These are phyloP conservation scores for Cephus pulcher DNA, from an alignment of 2,888 invertebrate species.

Conservation along the genomic window DNA sequence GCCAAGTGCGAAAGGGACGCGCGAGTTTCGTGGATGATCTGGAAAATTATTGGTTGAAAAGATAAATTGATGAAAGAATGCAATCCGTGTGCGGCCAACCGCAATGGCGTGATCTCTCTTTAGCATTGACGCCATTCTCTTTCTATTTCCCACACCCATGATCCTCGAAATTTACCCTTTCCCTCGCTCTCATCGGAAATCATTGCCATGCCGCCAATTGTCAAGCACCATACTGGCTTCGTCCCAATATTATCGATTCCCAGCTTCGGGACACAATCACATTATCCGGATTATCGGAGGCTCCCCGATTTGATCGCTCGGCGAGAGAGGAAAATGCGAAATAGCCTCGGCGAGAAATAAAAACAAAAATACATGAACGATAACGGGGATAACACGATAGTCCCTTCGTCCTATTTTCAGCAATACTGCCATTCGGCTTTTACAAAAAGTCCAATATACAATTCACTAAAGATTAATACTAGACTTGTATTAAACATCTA, in stretches of 20 bases:
- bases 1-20: not conserved
- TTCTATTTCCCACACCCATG: slow-evolving; percentile 26
- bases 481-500: not conserved
- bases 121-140: slow-evolving; percentile 14
- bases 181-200: slow-evolving; percentile 49
- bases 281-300: slow-evolving; percentile 46
- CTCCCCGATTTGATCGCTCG: slow-evolving; percentile 10
- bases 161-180: slow-evolving; percentile 21
- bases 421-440: not conserved
- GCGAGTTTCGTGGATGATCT: slow-evolving; percentile 20
- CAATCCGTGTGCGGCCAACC: slow-evolving; percentile 49
- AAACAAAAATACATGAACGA: not conserved
- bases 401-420: not conserved
- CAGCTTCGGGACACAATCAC: slow-evolving; percentile 33
- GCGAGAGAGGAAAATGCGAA: slow-evolving; percentile 1
- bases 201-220: slow-evolving; percentile 55
- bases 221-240: slow-evolving; percentile 43
- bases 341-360: not conserved
- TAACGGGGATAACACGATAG: not conserved
- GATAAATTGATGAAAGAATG: slow-evolving; percentile 40
- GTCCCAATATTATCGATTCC: slow-evolving; percentile 51
- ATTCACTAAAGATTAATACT: not conserved
- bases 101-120: slow-evolving; percentile 40
- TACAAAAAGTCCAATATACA: not conserved
- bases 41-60: slow-evolving; percentile 46